Percentiles rank a stretch among this genome's conserved stretches.
These are phyloP conservation scores for Cerceris ruficornis DNA, from an alignment of 2,888 invertebrate genomes.

Conservation along the genomic window DNA sequence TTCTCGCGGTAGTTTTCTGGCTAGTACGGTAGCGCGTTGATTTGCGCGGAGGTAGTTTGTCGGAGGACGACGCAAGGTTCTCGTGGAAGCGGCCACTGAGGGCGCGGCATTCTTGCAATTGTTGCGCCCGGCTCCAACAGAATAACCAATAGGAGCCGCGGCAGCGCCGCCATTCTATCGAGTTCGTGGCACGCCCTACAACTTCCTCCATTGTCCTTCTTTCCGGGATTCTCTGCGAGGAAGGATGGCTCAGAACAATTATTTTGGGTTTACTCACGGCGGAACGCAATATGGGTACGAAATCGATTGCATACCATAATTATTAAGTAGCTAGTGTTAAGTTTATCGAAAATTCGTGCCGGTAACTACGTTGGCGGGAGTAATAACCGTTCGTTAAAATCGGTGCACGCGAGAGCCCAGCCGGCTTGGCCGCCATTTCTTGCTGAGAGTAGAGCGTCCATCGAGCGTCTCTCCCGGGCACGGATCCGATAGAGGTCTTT, in stretches of 20 bases:
- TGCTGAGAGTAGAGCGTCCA: slow-evolving; percentile 67
- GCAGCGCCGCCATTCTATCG: slow-evolving; percentile 68
- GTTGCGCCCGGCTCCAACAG: slow-evolving; percentile 63
- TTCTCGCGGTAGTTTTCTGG: slow-evolving; percentile 58
- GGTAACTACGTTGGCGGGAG: slow-evolving; percentile 49
- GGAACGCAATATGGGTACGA: slow-evolving; percentile 95
- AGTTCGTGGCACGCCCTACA: slow-evolving; percentile 78
- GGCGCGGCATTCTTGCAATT: slow-evolving; percentile 62
- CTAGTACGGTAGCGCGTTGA: slow-evolving; percentile 61
- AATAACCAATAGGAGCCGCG: slow-evolving; percentile 70
- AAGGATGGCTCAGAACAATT: slow-evolving; percentile 94
- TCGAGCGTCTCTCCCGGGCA: slow-evolving; percentile 63
- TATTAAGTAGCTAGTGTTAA: slow-evolving; percentile 70
- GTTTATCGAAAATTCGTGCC: slow-evolving; percentile 49
- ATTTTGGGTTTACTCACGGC: slow-evolving; percentile 96
- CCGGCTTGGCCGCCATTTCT: slow-evolving; percentile 77
- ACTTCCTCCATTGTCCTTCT: slow-evolving; percentile 80
- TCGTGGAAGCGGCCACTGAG: slow-evolving; percentile 68
- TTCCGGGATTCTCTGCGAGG: slow-evolving; percentile 80
- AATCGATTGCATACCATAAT: slow-evolving; percentile 67
- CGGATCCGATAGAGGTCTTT: slow-evolving; percentile 54
- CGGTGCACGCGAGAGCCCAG: slow-evolving; percentile 70
- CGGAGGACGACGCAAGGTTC: slow-evolving; percentile 61
- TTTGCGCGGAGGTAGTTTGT: slow-evolving; percentile 66
- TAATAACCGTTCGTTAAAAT: slow-evolving; percentile 55